Evolutionary conservation across 2,888 invertebrate genomes (phyloP).

Genomic region (Magallana nippona): DNA sequence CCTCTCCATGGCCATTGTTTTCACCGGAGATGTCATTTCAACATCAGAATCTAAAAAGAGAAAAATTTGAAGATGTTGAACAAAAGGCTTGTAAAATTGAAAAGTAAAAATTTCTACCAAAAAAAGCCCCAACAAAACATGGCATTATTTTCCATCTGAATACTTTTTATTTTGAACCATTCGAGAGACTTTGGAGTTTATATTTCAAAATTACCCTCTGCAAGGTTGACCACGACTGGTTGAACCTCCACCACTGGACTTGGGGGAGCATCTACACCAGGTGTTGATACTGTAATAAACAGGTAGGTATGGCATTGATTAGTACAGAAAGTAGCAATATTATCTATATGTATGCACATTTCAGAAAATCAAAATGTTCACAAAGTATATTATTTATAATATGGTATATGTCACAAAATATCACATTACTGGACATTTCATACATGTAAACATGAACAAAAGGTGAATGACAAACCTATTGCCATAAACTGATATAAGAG

Average conservation of each 20-base stretch:
- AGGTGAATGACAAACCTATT: too few species aligned
- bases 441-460: too few species aligned
- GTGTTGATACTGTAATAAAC: not conserved
- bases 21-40: slow-evolving; percentile 43
- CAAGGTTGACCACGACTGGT: slow-evolving; percentile 43
- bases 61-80: not conserved
- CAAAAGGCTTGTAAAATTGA: not conserved
- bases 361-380: too few species aligned
- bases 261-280: not conserved
- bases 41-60: slow-evolving; percentile 44
- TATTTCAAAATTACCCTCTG: slow-evolving; percentile 37
- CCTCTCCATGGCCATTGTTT: slow-evolving; percentile 4
- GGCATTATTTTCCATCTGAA: too few species aligned
- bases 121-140: too few species aligned
- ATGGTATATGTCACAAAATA: too few species aligned
- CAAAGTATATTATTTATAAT: too few species aligned
- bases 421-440: too few species aligned
- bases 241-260: slow-evolving; percentile 19
- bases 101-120: not conserved
- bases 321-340: too few species aligned
- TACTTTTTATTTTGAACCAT: not conserved
- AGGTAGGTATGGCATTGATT: not conserved
- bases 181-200: not conserved
- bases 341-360: too few species aligned
- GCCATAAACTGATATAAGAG: too few species aligned